A percentile compares a stretch with the other conserved stretches of the same genome.
These are phyloP conservation scores for Eulithis prunata DNA, from an alignment of 2,888 invertebrate genomes.

Conservation along the genomic window DNA sequence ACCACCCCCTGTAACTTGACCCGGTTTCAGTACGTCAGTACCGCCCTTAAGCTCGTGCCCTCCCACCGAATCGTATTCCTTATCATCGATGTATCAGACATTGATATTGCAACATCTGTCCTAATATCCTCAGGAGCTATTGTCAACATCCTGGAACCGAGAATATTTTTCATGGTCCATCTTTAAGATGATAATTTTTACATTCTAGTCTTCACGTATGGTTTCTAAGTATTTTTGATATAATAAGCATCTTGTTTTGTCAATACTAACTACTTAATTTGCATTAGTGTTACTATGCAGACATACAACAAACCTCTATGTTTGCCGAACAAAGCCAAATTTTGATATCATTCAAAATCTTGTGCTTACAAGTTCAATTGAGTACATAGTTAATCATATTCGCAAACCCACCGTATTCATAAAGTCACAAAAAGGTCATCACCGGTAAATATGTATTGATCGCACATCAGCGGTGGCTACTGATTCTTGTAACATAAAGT, in stretches of 20 bases:
- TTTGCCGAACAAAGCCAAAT: too few relatives aligned
- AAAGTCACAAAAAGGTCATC: slow-evolving; percentile 30
- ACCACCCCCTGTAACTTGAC: slow-evolving; percentile 80
- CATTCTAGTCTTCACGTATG: too few relatives aligned
- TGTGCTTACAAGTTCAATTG: neutral
- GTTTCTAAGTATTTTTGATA: neutral
- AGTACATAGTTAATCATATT: slow-evolving; percentile 11
- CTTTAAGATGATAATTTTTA: too few relatives aligned
- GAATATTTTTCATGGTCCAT: neutral
- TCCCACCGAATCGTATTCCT: slow-evolving; percentile 68
- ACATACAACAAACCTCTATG: too few relatives aligned
- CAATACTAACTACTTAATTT: too few relatives aligned
- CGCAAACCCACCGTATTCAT: slow-evolving; percentile 24
- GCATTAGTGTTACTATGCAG: too few relatives aligned
- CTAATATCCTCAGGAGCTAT: slow-evolving; percentile 48
- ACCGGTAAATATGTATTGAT: slow-evolving; percentile 29
- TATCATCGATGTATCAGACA: slow-evolving; percentile 51
- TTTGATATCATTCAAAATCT: neutral
- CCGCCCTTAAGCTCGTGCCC: slow-evolving; percentile 78
- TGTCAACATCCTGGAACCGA: slow-evolving; percentile 58
- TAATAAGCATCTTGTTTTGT: too few relatives aligned
- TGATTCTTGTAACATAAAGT: neutral
- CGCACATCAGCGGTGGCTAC: slow-evolving; percentile 39
- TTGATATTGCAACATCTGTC: slow-evolving; percentile 70
- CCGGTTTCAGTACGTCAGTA: slow-evolving; percentile 55